Evolutionary conservation across 2,113 vertebrate genomes (phyloP).

Genomic region (Anguilla rostrata): DNA sequence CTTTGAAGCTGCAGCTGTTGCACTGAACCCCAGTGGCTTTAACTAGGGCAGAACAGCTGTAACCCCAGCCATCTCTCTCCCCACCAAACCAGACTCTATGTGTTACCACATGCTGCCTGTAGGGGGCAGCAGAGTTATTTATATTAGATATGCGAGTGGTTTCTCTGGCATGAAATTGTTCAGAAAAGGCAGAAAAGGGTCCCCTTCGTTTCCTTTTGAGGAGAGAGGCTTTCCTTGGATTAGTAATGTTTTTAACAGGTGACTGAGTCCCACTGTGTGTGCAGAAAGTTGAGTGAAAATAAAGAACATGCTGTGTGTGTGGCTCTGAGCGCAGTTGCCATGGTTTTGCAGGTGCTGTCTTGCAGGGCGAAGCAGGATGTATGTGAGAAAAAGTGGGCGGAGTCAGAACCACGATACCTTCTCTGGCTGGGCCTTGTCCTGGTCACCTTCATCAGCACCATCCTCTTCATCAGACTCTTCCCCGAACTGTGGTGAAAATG

Average conservation of each 20-base stretch:
- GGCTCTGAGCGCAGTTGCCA: too few relatives aligned
- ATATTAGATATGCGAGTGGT: neutral
- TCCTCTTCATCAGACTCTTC: constrained; percentile 94
- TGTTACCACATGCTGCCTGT: neutral
- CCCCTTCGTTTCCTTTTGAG: neutral
- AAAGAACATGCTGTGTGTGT: neutral
- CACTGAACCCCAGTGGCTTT: too few relatives aligned
- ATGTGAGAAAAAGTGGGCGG: constrained; percentile 92
- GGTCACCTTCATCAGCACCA: constrained; percentile 96
- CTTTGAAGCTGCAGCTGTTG: too few relatives aligned
- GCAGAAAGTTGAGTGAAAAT: too few relatives aligned
- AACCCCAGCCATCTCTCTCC: neutral
- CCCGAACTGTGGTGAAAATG: constrained; percentile 84
- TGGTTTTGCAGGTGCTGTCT: constrained; percentile 75
- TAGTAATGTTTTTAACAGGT: too few relatives aligned
- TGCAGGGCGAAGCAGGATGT: constrained; percentile 89
- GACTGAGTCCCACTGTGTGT: neutral
- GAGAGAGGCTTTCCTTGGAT: neutral
- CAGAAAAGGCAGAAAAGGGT: neutral
- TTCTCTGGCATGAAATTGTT: neutral
- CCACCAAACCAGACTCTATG: neutral
- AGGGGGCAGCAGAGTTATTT: neutral
- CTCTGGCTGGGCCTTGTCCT: constrained; percentile 94
- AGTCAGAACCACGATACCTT: constrained; percentile 78
- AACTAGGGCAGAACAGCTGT: too few relatives aligned